Evolutionary conservation across 2,888 invertebrate genomes (phyloP).

Genomic region (Cantharis rustica): DNA sequence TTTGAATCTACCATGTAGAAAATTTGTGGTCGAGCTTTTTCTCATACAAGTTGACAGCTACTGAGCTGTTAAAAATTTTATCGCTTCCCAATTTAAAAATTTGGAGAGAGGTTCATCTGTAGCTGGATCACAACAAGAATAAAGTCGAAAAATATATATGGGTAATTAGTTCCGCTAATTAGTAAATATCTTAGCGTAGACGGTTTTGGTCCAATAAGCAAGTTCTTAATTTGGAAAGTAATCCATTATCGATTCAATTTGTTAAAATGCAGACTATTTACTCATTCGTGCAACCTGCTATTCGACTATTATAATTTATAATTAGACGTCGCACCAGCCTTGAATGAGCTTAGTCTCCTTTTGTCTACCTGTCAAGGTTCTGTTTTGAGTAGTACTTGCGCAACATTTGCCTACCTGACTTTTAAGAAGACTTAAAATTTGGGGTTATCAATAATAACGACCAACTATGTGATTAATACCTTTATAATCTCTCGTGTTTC

Average conservation of each 20-base stretch:
- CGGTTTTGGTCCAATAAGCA: conserved; percentile 10
- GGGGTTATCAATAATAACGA: neutral
- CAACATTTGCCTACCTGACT: conserved; percentile 8
- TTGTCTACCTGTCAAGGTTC: conserved; percentile 17
- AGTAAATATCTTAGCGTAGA: conserved; percentile 4
- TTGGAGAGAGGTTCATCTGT: neutral
- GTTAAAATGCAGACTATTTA: conserved; percentile 25
- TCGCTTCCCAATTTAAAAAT: conserved; percentile 6
- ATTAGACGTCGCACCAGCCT: conserved; percentile 14
- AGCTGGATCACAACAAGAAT: conserved; percentile 14
- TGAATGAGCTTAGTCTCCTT: conserved; percentile 10
- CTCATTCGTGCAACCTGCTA: conserved; percentile 21
- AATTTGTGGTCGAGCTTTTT: conserved; percentile 24
- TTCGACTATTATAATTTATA: conserved; percentile 20
- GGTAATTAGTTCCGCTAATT: conserved; percentile 5
- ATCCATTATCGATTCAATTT: conserved; percentile 26
- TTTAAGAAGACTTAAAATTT: neutral
- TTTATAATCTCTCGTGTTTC: neutral
- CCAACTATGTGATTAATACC: neutral
- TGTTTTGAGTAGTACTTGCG: conserved; percentile 12
- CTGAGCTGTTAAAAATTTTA: conserved; percentile 26
- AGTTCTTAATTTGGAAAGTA: conserved; percentile 19
- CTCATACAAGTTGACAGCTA: conserved; percentile 28
- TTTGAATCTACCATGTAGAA: conserved; percentile 27
- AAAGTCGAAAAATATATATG: neutral